Percentiles rank a stretch among this genome's conserved stretches.
phyloP scores from a whole-genome alignment of 1,140 invertebrate genomes.

The Pollicipes pollicipes region DNA sequence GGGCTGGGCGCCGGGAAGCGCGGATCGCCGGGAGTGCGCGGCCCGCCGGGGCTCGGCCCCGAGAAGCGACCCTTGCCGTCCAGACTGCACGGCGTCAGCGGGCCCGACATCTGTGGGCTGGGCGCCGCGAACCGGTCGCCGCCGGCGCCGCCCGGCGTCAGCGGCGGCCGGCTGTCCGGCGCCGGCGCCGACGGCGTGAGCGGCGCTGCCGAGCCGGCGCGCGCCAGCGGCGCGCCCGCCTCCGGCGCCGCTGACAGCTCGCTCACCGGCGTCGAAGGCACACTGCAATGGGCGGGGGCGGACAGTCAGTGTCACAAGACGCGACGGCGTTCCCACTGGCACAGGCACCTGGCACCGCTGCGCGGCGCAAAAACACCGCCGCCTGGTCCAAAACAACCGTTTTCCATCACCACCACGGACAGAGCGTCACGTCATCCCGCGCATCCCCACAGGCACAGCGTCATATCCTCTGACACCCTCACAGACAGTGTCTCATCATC shows the following conservation, averaged over 20 bases:
- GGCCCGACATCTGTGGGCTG: constrained; percentile 8
- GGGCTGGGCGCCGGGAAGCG: neutral
- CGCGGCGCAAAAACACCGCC: no score
- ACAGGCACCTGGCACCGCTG: no score
- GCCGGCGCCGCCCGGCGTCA: constrained; percentile 25
- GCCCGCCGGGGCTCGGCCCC: neutral
- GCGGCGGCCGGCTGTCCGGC: constrained; percentile 19
- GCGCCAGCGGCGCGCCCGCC: constrained; percentile 3
- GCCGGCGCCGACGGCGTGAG: constrained; percentile 28
- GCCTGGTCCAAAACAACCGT: no score
- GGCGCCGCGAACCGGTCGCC: constrained; percentile 8
- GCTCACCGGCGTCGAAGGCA: constrained; percentile 6
- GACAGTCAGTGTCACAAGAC: no score
- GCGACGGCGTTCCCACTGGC: no score
- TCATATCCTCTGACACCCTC: no score
- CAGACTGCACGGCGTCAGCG: no score
- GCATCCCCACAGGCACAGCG: no score
- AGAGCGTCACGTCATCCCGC: no score
- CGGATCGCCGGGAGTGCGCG: neutral
- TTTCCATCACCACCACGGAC: no score
- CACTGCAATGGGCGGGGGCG: constrained; percentile 9
- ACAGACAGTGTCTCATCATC: no score
- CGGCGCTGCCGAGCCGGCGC: constrained; percentile 27
- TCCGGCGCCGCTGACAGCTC: neutral
- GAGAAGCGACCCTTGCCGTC: neutral